Percentiles rank a stretch among this genome's conserved stretches.
Evolutionary conservation across 92 coral and sea anemone species (phyloP).

Genomic region (Umimayanthus kanabou): DNA sequence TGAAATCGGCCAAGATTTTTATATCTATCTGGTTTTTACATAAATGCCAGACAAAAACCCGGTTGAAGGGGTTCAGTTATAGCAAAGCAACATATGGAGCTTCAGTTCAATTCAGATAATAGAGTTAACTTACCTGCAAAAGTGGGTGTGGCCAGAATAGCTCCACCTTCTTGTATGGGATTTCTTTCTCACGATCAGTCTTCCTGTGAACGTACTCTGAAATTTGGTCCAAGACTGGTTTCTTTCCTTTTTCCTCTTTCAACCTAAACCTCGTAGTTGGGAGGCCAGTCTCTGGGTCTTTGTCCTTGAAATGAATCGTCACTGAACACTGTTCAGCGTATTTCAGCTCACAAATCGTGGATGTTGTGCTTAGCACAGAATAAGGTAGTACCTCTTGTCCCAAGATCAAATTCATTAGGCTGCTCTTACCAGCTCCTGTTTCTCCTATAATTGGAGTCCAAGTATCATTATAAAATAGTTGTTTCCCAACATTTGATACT

Average conservation of each 20-base stretch:
- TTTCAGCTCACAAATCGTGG: not conserved
- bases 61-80: too few relatives aligned
- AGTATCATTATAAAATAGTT: too few relatives aligned
- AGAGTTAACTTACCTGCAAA: not conserved
- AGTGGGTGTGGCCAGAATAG: not conserved
- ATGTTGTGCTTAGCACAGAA: too few relatives aligned
- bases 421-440: not conserved
- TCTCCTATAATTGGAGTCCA: not conserved
- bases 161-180: not conserved
- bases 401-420: not conserved
- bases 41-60: too few relatives aligned
- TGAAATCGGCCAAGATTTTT: too few relatives aligned
- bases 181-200: not conserved
- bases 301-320: not conserved
- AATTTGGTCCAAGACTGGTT: not conserved
- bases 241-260: not conserved
- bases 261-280: not conserved
- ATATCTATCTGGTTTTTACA: too few relatives aligned
- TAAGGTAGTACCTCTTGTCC: slow-evolving; percentile 8
- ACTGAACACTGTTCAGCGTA: not conserved
- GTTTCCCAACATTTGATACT: too few relatives aligned
- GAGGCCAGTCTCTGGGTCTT: not conserved
- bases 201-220: not conserved
- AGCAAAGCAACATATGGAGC: too few relatives aligned
- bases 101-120: too few relatives aligned